A percentile compares a stretch with the other conserved stretches of the same genome.
Evolutionary conservation across 2,113 vertebrate genomes (phyloP).

Genomic region (Chrysemys picta): DNA sequence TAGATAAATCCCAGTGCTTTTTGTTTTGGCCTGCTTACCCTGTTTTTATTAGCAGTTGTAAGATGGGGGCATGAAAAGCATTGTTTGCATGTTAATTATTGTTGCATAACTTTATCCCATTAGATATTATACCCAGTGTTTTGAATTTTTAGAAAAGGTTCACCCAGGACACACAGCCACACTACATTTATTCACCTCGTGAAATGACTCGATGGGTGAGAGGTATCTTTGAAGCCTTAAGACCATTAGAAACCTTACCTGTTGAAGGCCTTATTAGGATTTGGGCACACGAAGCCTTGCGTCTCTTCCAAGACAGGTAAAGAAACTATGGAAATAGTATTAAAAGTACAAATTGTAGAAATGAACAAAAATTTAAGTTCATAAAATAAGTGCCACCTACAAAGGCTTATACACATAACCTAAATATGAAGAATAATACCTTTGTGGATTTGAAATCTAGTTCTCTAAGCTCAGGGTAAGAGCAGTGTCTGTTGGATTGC

Average conservation of each 20-base stretch:
- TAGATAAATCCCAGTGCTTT: neutral
- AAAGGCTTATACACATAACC: neutral
- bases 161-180: slow-evolving; percentile 97
- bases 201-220: slow-evolving; percentile 99
- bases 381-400: neutral
- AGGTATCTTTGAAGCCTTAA: slow-evolving; percentile 94
- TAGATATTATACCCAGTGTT: neutral
- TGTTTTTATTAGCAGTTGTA: neutral
- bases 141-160: slow-evolving; percentile 89
- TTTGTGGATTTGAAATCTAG: neutral
- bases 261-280: slow-evolving; percentile 98
- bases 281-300: slow-evolving; percentile 98
- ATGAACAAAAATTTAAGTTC: neutral
- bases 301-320: slow-evolving; percentile 98
- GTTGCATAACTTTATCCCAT: neutral
- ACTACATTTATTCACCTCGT: slow-evolving; percentile 99
- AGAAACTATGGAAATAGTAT: neutral
- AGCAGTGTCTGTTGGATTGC: neutral
- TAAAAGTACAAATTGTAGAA: neutral
- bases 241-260: slow-evolving; percentile 94
- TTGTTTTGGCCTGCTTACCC: neutral
- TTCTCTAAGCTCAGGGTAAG: neutral
- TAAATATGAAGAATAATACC: neutral
- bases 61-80: neutral
- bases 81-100: neutral